Percentiles rank a stretch among this genome's conserved stretches.
These are phyloP conservation scores for Eulithis testata DNA, from an alignment of 2,888 invertebrate genomes.

Conservation along the genomic window DNA sequence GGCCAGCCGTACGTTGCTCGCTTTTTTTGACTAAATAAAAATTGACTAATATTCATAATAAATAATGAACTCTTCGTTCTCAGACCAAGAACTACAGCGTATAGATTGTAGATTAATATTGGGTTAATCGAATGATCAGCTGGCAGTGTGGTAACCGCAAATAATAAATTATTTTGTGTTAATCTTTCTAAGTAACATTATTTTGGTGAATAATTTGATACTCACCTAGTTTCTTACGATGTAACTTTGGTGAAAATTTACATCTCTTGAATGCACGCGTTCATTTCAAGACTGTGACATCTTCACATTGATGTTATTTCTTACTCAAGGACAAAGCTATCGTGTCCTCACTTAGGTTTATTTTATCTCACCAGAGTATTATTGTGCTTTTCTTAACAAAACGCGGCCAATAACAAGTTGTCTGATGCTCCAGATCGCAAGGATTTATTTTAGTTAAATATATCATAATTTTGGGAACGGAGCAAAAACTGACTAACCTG, in stretches of 20 bases:
- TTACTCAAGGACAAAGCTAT: not conserved
- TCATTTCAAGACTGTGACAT: too few relatives aligned
- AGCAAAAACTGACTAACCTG: slow-evolving; percentile 74
- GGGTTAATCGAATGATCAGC: slow-evolving; percentile 60
- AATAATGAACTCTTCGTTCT: slow-evolving; percentile 82
- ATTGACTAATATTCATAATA: slow-evolving; percentile 85
- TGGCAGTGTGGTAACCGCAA: slow-evolving; percentile 33
- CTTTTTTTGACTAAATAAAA: slow-evolving; percentile 84
- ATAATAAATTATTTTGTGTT: slow-evolving; percentile 18
- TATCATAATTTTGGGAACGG: slow-evolving; percentile 75
- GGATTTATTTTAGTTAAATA: slow-evolving; percentile 63
- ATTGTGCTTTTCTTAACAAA: slow-evolving; percentile 12
- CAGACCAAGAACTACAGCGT: slow-evolving; percentile 70
- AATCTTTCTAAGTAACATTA: not conserved
- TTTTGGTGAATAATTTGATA: too few relatives aligned
- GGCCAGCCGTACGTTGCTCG: slow-evolving; percentile 73
- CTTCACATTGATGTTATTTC: not conserved
- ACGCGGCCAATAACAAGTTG: slow-evolving; percentile 10
- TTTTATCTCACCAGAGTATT: not conserved
- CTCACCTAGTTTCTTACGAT: too few relatives aligned
- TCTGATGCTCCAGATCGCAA: slow-evolving; percentile 47
- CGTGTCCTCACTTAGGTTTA: not conserved
- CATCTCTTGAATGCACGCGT: too few relatives aligned
- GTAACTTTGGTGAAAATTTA: too few relatives aligned
- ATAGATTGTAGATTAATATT: slow-evolving; percentile 77